Percentiles rank a stretch among this genome's conserved stretches.
Conservation (phyloP, 2,888 invertebrate genomes). For the Drosophila birchii region DNA sequence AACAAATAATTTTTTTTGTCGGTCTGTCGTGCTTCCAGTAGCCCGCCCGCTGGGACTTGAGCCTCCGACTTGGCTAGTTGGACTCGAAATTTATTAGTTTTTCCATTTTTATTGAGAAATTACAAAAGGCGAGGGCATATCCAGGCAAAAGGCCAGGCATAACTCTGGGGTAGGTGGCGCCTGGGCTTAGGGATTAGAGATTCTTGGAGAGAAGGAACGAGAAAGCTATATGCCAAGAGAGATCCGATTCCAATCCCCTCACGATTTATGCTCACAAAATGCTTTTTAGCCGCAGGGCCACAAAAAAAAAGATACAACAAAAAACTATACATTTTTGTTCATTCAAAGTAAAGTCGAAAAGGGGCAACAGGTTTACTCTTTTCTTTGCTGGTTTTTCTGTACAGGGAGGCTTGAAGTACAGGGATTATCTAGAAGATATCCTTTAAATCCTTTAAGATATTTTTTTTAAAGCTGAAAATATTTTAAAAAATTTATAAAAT, state of each 20-base stretch:
- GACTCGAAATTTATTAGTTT: conserved; percentile 50
- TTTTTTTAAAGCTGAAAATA: too few relatives aligned
- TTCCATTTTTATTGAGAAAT: conserved; percentile 51
- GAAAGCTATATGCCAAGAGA: conserved; percentile 10
- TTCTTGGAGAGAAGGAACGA: conserved; percentile 15
- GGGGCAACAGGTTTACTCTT: conserved; percentile 65
- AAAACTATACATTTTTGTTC: conserved; percentile 60
- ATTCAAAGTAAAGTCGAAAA: conserved; percentile 67
- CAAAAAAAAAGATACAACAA: conserved; percentile 44
- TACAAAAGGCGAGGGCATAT: conserved; percentile 29
- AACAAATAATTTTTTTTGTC: conserved; percentile 43
- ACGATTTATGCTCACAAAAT: conserved; percentile 75
- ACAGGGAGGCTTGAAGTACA: conserved; percentile 12
- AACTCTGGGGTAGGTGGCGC: conserved; percentile 47
- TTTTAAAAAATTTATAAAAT: background rate
- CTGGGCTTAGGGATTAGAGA: conserved; percentile 36
- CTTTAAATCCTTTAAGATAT: background rate
- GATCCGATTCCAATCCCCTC: conserved; percentile 50
- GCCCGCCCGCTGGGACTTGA: conserved; percentile 53
- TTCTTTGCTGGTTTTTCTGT: background rate
- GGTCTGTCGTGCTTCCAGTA: conserved; percentile 55
- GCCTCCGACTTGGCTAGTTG: conserved; percentile 22
- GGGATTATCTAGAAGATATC: background rate
- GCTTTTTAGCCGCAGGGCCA: conserved; percentile 71
- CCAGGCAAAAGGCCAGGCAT: conserved; percentile 12